A percentile compares a stretch with the other conserved stretches of the same genome.
phyloP scores from a whole-genome alignment of 2,113 vertebrate species.

The Catharus minimus region DNA sequence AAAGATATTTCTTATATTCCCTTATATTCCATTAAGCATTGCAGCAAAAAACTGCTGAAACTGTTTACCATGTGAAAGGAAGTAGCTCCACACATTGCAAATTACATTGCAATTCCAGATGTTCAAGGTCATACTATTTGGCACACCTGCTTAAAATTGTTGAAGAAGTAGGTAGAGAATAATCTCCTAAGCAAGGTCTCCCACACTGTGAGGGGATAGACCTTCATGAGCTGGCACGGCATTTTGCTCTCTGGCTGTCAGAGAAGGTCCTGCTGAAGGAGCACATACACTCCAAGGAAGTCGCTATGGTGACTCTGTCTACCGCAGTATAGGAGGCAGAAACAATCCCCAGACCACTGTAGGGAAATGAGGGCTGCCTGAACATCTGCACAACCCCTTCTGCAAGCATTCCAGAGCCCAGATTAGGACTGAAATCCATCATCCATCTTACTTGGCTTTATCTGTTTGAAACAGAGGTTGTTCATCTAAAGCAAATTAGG shows the following conservation, averaged over 20 bases:
- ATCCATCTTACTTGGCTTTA: background rate
- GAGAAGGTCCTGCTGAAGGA: background rate
- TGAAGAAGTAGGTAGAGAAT: background rate
- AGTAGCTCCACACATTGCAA: background rate
- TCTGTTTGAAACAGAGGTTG: background rate
- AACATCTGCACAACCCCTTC: background rate
- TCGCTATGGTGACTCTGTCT: background rate
- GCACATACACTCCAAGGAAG: background rate
- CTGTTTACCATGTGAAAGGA: background rate
- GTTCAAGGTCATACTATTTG: background rate
- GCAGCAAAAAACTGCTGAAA: background rate
- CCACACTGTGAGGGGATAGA: background rate
- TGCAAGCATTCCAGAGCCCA: background rate
- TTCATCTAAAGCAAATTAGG: background rate
- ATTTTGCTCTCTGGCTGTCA: background rate
- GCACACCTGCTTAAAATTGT: background rate
- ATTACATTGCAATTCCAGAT: background rate
- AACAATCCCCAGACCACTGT: background rate
- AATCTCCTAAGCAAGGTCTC: background rate
- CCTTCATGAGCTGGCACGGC: background rate
- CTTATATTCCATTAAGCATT: background rate
- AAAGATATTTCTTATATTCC: background rate
- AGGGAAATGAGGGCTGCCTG: rapidly evolving
- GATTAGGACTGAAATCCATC: background rate
- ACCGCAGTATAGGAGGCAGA: background rate